Evolutionary conservation across 2,113 vertebrate species (phyloP).

Genomic region (Phrynosoma platyrhinos): DNA sequence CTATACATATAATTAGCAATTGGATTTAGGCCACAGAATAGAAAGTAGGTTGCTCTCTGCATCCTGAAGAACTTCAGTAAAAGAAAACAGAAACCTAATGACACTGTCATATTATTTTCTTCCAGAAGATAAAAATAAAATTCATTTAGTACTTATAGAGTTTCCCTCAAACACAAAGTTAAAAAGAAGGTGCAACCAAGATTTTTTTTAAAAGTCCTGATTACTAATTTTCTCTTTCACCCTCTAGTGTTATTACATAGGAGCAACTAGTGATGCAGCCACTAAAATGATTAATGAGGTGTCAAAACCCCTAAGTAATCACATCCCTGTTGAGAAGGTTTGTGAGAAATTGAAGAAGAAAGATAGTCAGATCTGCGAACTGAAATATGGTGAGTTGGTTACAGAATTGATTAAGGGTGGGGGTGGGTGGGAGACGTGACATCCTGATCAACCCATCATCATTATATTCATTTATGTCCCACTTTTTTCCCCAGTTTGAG

Average conservation of each 20-base stretch:
- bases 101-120: background rate
- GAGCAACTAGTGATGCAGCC: conserved; percentile 94
- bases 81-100: background rate
- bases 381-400: conserved; percentile 89
- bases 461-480: background rate
- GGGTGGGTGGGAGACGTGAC: background rate
- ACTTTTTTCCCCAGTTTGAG: too few relatives aligned
- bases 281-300: conserved; percentile 97
- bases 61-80: background rate
- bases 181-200: background rate
- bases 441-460: background rate
- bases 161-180: background rate
- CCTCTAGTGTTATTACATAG: conserved; percentile 95
- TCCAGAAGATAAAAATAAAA: background rate
- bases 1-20: too few relatives aligned
- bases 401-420: background rate
- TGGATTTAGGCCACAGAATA: too few relatives aligned
- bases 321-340: conserved; percentile 93
- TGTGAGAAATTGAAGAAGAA: conserved; percentile 98
- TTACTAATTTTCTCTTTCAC: conserved; percentile 23
- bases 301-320: conserved; percentile 92
- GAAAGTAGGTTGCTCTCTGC: background rate
- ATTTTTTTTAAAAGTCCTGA: background rate
- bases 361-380: conserved; percentile 96
- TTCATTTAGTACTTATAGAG: background rate